phyloP scores from a whole-genome alignment of 92 coral and sea anemone species.

The Pocillopora meandrina region DNA sequence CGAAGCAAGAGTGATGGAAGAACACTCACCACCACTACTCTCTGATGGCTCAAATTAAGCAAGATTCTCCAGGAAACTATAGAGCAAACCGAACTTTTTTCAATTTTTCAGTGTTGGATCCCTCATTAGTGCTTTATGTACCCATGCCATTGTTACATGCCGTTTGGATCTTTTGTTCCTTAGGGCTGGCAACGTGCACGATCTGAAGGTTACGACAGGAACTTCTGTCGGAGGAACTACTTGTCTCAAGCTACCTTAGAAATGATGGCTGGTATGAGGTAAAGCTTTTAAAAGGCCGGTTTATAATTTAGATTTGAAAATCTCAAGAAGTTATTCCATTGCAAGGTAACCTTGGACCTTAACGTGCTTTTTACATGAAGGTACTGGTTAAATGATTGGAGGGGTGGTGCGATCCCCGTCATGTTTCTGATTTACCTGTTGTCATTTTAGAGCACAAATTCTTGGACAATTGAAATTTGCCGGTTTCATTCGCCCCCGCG shows the following conservation, averaged over 20 bases:
- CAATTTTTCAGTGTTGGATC: too few species aligned
- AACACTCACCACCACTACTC: too few species aligned
- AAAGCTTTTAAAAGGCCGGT: neutral
- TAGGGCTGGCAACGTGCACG: conserved; percentile 98
- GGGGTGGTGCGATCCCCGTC: too few species aligned
- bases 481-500: conserved; percentile 92
- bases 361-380: too few species aligned
- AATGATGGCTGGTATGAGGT: conserved; percentile 99
- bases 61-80: too few species aligned
- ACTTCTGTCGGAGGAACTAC: conserved; percentile 85
- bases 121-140: neutral
- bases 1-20: too few species aligned
- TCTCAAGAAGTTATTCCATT: too few species aligned
- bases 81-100: too few species aligned
- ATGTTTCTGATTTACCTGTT: neutral
- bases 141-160: neutral
- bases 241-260: conserved; percentile 94
- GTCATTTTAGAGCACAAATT: conserved; percentile 72
- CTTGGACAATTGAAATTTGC: conserved; percentile 91
- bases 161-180: neutral
- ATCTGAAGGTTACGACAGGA: conserved; percentile 89
- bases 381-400: too few species aligned
- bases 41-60: too few species aligned
- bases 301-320: neutral
- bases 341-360: too few species aligned